Conservation (phyloP, 1,140 invertebrate genomes). For the Eufriesea mexicana region DNA sequence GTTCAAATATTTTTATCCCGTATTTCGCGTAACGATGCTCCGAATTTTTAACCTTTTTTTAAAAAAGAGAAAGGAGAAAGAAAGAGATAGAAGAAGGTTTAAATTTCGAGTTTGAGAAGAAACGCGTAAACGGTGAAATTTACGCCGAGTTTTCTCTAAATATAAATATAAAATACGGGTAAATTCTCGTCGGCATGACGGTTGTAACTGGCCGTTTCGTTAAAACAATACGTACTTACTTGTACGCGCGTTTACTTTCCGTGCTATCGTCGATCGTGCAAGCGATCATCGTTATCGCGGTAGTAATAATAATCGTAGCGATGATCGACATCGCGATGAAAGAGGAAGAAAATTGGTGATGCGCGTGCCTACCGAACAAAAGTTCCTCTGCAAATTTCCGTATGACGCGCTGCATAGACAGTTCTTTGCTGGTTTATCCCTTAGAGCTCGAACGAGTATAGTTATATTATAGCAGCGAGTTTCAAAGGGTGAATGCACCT, state of each 20-base stretch:
- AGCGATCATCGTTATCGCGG: neutral
- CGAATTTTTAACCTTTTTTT: too few relatives aligned
- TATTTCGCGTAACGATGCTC: too few relatives aligned
- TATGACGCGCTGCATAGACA: neutral
- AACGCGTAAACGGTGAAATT: neutral
- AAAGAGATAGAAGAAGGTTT: neutral
- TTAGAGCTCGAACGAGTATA: slow-evolving; percentile 16
- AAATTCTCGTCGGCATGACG: neutral
- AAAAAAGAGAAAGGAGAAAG: too few relatives aligned
- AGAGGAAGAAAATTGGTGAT: neutral
- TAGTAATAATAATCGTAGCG: too few relatives aligned
- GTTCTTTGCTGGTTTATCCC: neutral
- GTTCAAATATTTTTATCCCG: too few relatives aligned
- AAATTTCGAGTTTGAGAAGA: neutral
- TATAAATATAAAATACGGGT: too few relatives aligned
- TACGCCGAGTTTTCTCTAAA: neutral
- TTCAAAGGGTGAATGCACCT: slow-evolving; percentile 75
- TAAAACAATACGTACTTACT: neutral
- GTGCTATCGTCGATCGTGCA: neutral
- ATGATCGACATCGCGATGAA: too few relatives aligned
- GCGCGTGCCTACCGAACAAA: neutral
- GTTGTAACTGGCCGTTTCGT: too few relatives aligned
- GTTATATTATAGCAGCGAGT: slow-evolving; percentile 33
- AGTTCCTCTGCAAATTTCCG: neutral
- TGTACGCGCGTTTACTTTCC: neutral